Base-by-base conservation (phyloP, 2,113 vertebrate species). In the Sinocyclocheilus maitianheensis region DNA sequence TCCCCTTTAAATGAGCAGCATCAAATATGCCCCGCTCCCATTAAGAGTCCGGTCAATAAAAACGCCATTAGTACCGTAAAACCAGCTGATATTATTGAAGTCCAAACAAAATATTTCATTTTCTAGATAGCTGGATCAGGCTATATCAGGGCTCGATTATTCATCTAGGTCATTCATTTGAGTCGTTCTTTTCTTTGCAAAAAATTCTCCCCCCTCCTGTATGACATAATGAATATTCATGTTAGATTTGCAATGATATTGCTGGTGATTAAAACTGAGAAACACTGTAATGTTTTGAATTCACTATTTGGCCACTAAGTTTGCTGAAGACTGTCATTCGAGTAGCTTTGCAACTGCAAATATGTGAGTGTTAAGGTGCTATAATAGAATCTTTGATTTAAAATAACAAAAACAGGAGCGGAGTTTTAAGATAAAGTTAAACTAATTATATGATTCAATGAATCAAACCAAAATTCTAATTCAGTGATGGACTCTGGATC, bases 91-190 rank as follows among this genome's bases (percentile, higher is more conserved):
- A 97, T 98, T 97, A 96, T 96, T 96, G 58, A 95, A 96, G 95
- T 96, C 95, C 96, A 98, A 94, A 98, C 96, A 97, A 98, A 98
- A 98, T 97, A 96, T 98, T 97, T 96, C 96, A 97, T 97, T 97
- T 97, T 97, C 96, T 96, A 96, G 96, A 96, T 60, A 60, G 58
- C 3, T 62, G 22, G 22, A n/a, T 96, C 10, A 22, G 37, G 10
- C 37, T 72, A 22, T 43, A 72, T 43, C 18, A 53, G 13, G 24
- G n/a, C 46, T n/a, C 22, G 8, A 22, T 62, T 1, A 22, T n/a
- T 62, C 10, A n/a, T n/a, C 22, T n/a, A n/a, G 58, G 58, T 62
- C 22, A n/a, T n/a, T 60, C 20, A n/a, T 60, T 20, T 58, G 5
- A 58, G 55, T 58, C 16, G 1, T 58, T 58, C 8, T 6, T 58